Conservation (phyloP, 2,797 vertebrate genomes). For the Sciurus vulgaris region DNA sequence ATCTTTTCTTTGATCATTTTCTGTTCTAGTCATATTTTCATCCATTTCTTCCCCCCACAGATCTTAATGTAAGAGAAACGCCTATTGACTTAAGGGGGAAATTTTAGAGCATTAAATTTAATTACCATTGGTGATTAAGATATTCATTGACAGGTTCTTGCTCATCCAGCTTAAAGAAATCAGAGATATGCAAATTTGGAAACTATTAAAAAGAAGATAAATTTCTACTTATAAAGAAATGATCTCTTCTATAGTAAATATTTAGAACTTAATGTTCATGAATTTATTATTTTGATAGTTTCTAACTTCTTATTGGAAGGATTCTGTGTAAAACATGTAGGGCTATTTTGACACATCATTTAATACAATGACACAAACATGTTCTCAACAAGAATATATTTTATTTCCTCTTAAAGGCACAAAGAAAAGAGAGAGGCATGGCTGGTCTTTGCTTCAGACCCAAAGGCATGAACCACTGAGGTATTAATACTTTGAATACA, state of each 20-base stretch:
- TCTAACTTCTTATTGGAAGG: conserved; percentile 7
- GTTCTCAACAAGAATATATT: conserved; percentile 70
- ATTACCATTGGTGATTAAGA: conserved; percentile 37
- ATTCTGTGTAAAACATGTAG: neutral
- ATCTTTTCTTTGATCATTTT: neutral
- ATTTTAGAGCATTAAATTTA: conserved; percentile 15
- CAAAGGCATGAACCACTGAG: neutral
- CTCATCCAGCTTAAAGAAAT: conserved; percentile 35
- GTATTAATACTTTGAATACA: conserved; percentile 65
- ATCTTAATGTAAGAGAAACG: neutral
- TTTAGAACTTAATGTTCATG: neutral
- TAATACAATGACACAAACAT: neutral
- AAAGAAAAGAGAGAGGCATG: conserved; percentile 60
- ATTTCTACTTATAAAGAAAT: neutral
- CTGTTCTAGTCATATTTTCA: neutral
- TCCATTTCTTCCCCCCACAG: neutral
- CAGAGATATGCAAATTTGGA: neutral
- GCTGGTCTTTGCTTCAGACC: conserved; percentile 13
- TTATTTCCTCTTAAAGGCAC: conserved; percentile 77
- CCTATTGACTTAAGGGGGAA: neutral
- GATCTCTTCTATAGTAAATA: neutral
- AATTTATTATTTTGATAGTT: conserved; percentile 12
- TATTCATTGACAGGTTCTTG: neutral
- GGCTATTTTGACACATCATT: conserved; percentile 1
- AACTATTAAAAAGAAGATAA: neutral